phyloP scores from a whole-genome alignment of 1,140 invertebrate species.

The Lucilia sericata region DNA sequence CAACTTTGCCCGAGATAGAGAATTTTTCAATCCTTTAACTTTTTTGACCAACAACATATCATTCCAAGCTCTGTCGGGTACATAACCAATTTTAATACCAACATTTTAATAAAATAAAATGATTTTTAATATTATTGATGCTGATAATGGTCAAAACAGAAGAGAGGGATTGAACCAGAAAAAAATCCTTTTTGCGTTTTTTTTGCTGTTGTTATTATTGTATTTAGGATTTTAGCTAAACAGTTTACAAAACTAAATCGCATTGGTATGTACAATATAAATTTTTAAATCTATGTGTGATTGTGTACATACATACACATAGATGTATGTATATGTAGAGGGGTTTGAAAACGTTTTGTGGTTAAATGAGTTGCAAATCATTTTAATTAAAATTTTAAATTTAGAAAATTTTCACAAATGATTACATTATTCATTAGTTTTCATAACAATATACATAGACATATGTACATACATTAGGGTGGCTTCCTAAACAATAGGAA shows the following conservation, averaged over 20 bases:
- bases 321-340: background rate
- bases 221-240: background rate
- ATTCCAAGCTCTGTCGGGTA: background rate
- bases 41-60: no score
- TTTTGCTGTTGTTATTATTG: background rate
- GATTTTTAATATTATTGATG: conserved; percentile 40
- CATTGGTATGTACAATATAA: conserved; percentile 52
- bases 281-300: conserved; percentile 48
- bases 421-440: conserved; percentile 68
- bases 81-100: conserved; percentile 14
- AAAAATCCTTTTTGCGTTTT: background rate
- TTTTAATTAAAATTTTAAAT: conserved; percentile 68
- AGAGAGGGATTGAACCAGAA: background rate
- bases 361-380: conserved; percentile 68
- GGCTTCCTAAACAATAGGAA: no score
- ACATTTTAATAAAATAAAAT: conserved; percentile 41
- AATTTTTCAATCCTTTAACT: no score
- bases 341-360: conserved; percentile 68
- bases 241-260: conserved; percentile 3
- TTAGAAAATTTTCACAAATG: conserved; percentile 53
- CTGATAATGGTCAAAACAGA: conserved; percentile 19
- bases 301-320: conserved; percentile 50
- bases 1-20: no score
- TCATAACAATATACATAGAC: conserved; percentile 39
- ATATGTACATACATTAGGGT: background rate